Evolutionary conservation across 30 jellyfish, hydroid and myxozoan species (phyloP).

Genomic region (Phacellophora camtschatica): DNA sequence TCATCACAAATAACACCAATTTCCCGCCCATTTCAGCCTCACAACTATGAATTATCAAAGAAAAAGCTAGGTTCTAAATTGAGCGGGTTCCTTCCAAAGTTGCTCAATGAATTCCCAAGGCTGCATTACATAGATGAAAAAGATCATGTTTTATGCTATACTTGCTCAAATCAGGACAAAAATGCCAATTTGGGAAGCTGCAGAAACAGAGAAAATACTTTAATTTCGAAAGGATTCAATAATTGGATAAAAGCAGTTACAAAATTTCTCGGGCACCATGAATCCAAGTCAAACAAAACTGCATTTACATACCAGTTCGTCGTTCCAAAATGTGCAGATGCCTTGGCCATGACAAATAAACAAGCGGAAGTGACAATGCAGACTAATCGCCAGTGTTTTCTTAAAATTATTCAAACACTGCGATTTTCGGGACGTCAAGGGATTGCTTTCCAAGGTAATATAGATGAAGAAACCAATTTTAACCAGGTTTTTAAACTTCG

Average conservation of each 20-base stretch:
- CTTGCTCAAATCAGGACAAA: background rate
- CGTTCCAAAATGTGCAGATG: constrained; percentile 57
- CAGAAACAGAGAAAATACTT: constrained; percentile 22
- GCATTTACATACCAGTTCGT: constrained; percentile 30
- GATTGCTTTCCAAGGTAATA: constrained; percentile 55
- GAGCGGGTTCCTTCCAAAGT: no score
- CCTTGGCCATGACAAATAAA: constrained; percentile 7
- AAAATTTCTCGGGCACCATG: constrained; percentile 13
- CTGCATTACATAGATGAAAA: background rate
- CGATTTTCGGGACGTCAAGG: constrained; percentile 55
- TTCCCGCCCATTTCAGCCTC: background rate
- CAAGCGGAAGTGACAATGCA: constrained; percentile 14
- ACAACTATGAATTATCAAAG: background rate
- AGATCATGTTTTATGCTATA: constrained; percentile 9
- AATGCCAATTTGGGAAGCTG: background rate
- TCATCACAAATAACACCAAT: no score
- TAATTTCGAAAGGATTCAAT: constrained; percentile 2
- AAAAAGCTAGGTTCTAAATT: background rate
- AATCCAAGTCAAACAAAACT: constrained; percentile 27
- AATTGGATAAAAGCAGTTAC: constrained; percentile 43
- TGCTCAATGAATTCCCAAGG: constrained; percentile 27
- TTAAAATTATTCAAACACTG: constrained; percentile 21
- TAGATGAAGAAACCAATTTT: constrained; percentile 42
- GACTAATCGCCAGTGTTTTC: constrained; percentile 27
- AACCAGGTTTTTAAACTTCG: constrained; percentile 23